A percentile compares a stretch with the other conserved stretches of the same genome.
phyloP scores from a whole-genome alignment of 2,113 vertebrate genomes.

The Equus quagga region DNA sequence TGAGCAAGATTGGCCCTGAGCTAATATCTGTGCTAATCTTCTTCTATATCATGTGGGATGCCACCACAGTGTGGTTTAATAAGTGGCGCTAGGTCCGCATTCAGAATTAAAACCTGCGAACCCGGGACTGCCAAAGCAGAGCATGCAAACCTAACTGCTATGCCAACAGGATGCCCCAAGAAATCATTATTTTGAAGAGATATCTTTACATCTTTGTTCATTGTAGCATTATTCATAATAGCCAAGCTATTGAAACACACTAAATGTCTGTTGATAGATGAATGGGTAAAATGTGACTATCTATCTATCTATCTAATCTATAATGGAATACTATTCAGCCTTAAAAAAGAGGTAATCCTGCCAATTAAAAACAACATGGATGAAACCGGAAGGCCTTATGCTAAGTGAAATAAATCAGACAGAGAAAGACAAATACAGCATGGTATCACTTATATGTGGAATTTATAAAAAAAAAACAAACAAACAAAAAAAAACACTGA shows the following conservation, averaged over 20 bases:
- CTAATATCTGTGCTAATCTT: too few relatives aligned
- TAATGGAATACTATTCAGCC: neutral
- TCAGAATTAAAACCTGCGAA: too few relatives aligned
- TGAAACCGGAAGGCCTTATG: neutral
- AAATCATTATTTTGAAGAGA: too few relatives aligned
- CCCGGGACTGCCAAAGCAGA: too few relatives aligned
- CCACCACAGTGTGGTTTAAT: too few relatives aligned
- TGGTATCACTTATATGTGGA: neutral
- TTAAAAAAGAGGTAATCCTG: neutral
- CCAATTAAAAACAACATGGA: neutral
- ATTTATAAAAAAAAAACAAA: neutral
- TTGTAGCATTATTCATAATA: neutral
- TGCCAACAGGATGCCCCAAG: too few relatives aligned
- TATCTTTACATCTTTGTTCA: neutral
- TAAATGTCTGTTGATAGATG: neutral
- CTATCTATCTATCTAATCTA: neutral
- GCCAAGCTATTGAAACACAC: neutral
- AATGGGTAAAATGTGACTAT: neutral
- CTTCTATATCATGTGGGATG: too few relatives aligned
- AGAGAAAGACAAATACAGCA: neutral
- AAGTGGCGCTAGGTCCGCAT: too few relatives aligned
- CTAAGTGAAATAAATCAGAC: neutral
- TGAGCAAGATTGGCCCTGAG: too few relatives aligned
- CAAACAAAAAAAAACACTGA: neutral
- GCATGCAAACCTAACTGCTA: too few relatives aligned